Percentiles rank a stretch among this genome's conserved stretches.
These are phyloP conservation scores for Adineta ricciae DNA, from an alignment of 2,888 invertebrate species.

Conservation along the genomic window DNA sequence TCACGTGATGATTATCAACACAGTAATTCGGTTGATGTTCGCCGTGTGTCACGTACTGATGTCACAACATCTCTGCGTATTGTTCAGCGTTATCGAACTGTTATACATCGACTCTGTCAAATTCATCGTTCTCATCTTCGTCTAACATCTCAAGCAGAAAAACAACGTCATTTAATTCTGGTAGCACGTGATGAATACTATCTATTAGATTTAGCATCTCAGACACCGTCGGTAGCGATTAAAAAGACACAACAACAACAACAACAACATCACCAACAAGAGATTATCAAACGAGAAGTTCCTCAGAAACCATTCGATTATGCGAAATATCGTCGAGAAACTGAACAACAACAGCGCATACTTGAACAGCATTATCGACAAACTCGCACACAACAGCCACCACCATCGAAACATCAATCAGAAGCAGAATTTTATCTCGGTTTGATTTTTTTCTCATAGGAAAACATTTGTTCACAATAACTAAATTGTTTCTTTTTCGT, in stretches of 20 bases:
- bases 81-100: neutral
- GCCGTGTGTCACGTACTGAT: neutral
- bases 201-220: neutral
- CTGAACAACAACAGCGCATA: neutral
- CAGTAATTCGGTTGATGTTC: neutral
- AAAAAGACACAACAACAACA: neutral
- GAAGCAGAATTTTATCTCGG: slow-evolving; percentile 6
- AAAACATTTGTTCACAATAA: no score
- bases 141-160: neutral
- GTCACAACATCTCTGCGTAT: neutral
- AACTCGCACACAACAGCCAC: neutral
- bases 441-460: no score
- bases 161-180: neutral
- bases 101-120: neutral
- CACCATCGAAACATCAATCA: neutral
- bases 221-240: neutral
- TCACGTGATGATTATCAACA: slow-evolving; percentile 3
- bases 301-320: neutral
- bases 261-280: neutral
- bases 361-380: neutral
- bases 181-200: neutral
- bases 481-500: no score
- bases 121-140: neutral
- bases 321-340: neutral
- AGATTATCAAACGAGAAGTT: neutral